Evolutionary conservation across 2,888 invertebrate species (phyloP).

Genomic region (Drosophila kanekoi): DNA sequence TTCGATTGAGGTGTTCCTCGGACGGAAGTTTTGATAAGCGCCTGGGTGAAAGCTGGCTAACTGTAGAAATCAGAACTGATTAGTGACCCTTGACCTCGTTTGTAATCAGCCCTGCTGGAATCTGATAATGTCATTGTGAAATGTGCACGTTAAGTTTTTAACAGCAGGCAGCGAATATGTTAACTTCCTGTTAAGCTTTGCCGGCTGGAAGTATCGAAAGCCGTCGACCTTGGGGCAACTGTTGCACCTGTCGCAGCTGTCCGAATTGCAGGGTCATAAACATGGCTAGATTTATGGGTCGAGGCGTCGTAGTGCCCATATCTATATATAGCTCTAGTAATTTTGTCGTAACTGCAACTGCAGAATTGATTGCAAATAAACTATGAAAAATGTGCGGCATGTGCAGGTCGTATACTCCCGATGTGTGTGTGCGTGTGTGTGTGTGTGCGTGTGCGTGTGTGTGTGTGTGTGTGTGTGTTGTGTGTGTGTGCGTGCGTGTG

Average conservation of each 20-base stretch:
- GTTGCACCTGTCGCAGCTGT: conserved; percentile 18
- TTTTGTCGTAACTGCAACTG: conserved; percentile 30
- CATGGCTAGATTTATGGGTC: not conserved
- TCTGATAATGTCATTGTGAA: not conserved
- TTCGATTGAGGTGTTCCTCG: too few species aligned
- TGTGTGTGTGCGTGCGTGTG: conserved; percentile 1
- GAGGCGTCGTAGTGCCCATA: not conserved
- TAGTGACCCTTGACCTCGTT: not conserved
- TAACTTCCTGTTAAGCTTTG: conserved; percentile 7
- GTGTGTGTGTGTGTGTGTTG: too few species aligned
- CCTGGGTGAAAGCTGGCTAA: not conserved
- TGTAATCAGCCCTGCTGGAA: not conserved
- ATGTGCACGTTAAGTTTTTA: too few species aligned
- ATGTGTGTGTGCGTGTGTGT: not conserved
- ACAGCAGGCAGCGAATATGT: too few species aligned
- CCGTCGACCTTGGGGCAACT: conserved; percentile 10
- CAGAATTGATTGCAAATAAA: conserved; percentile 52
- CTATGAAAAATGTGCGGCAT: conserved; percentile 48
- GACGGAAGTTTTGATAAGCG: not conserved
- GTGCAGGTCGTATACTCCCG: conserved; percentile 50
- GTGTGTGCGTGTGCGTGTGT: not conserved
- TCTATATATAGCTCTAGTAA: not conserved
- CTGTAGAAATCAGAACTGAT: not conserved
- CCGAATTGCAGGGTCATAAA: conserved; percentile 21
- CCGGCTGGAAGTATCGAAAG: not conserved